A percentile compares a stretch with the other conserved stretches of the same genome.
Conservation (phyloP, 2,113 vertebrate genomes). For the Hippocampus mohnikei region DNA sequence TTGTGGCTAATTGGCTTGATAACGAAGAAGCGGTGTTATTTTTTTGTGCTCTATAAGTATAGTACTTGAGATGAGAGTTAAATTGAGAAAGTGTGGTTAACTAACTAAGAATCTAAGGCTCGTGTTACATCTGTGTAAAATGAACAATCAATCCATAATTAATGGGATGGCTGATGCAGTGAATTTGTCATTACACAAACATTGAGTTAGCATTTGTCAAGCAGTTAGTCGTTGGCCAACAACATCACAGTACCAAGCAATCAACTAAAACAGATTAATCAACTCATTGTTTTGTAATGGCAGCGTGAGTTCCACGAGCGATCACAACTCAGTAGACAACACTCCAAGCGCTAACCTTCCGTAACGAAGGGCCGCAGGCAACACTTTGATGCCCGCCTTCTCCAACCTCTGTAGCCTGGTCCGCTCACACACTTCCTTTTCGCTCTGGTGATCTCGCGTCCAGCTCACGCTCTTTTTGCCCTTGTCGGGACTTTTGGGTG, state of each 20-base stretch:
- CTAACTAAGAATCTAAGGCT: too few relatives aligned
- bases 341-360: slow-evolving; percentile 78
- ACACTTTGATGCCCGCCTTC: slow-evolving; percentile 87
- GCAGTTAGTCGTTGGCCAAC: neutral
- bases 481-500: slow-evolving; percentile 75
- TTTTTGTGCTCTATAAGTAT: too few relatives aligned
- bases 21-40: too few relatives aligned
- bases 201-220: neutral
- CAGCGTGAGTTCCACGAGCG: neutral
- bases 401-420: slow-evolving; percentile 78
- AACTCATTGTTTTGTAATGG: neutral
- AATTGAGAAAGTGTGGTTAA: too few relatives aligned
- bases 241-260: neutral
- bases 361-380: slow-evolving; percentile 83
- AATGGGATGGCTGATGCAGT: too few relatives aligned
- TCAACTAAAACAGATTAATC: neutral
- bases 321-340: neutral
- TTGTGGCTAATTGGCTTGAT: neutral
- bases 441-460: slow-evolving; percentile 48
- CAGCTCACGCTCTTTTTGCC: slow-evolving; percentile 51
- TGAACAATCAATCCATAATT: neutral
- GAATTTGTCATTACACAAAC: neutral
- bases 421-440: slow-evolving; percentile 67
- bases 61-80: too few relatives aligned
- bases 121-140: too few relatives aligned